Base-by-base conservation (phyloP, 2,888 invertebrate species). In the Meiosimyza platycephala region DNA sequence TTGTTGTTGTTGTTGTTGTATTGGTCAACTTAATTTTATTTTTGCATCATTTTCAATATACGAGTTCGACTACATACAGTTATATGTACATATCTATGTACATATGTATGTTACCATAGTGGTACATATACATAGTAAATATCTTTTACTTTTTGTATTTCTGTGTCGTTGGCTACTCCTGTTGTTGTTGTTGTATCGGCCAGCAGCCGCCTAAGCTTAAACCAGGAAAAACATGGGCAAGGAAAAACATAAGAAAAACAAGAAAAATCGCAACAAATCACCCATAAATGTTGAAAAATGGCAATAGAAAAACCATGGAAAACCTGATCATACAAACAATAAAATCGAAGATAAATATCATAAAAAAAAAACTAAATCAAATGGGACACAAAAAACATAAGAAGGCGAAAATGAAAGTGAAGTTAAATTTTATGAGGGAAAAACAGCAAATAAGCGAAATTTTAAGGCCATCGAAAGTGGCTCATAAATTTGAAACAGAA, bases 321-420 rank as follows among this genome's bases (percentile, higher is more conserved):
- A 67, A 67, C 67, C 55, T 55, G 67, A 33, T 67, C 67, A 67
- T 57, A 47, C 40, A 2, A 48, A 18, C 18, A 57, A 47, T 55
- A 57, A 57, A 64, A 28, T 6, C 12, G 28, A 60, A 13, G 15
- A 22, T 22, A 60, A 33, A 12, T 28, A 40, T 12, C 9, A 12
- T 2, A 60, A 12, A 52, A 66, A 66, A 16, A 15, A 50, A 51
- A 52, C 22, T 18, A 22, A 50, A 50, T 13, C 65, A 16, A 65
- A 15, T 5, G 51, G 11, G 22, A 50, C 12, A 16, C 6, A 11
- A 15, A 60, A 16, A 55, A 28, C n/a, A n/a, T 51, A 62, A 33
- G 13, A 51, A 40, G 54, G 22, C 64, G 55, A 63, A 65, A 60
- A 71, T 52, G 71, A 71, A 71, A 71, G 71, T 64, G 64, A 64